Evolutionary conservation across 2,113 vertebrate genomes (phyloP), one percentile per base, ranked within the genome.

Genomic region (Ctenomys sociabilis): DNA sequence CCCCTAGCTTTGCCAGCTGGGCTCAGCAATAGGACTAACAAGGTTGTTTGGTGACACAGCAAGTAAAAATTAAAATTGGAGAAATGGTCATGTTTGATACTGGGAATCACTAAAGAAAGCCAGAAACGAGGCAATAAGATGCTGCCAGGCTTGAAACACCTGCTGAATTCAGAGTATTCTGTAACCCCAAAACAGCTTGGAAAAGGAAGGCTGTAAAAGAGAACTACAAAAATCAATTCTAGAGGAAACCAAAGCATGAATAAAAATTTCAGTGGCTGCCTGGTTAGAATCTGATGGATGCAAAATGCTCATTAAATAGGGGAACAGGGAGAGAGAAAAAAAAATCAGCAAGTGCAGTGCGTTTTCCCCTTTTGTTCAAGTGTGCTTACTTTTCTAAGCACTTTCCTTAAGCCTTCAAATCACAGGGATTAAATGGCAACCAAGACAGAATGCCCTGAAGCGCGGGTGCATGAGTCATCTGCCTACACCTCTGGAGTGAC

Each of bases 1-100:
- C 35, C 72, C 40, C 83, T 37, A 11, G 32, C 49, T 19, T 0
- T 81, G 92, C 86, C 91, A 66, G 66, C 82, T 61, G 89, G 85
- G 91, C 88, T 93, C 78, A 28, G 84, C 3, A 37, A 80, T 61
- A 84, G 80, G 54, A 73, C 90, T 91, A 86, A 84, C 75, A 68
- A 95, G 89, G 63, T 59, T 84, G 57, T 92, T 88, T 22, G 3
- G 81, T 78, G 92, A 93, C 87, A 94, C 86, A 86, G 96, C 90
- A 68, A 73, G 87, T 35, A 96, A 68, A 91, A 96, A 96, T 96
- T 96, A 94, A 96, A 96, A 93, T 94, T 28, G 45, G 91, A 96
- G 89, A 43, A 95, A 52, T 91, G 89, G 94, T 89, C 91, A 78
- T 14, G 61, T 68, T 94, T 80, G 91, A 96, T 91, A 80, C 95